A percentile compares a stretch with the other conserved stretches of the same genome.
Evolutionary conservation across 1,140 invertebrate genomes (phyloP).

Genomic region (Drosophila nigrodunni): DNA sequence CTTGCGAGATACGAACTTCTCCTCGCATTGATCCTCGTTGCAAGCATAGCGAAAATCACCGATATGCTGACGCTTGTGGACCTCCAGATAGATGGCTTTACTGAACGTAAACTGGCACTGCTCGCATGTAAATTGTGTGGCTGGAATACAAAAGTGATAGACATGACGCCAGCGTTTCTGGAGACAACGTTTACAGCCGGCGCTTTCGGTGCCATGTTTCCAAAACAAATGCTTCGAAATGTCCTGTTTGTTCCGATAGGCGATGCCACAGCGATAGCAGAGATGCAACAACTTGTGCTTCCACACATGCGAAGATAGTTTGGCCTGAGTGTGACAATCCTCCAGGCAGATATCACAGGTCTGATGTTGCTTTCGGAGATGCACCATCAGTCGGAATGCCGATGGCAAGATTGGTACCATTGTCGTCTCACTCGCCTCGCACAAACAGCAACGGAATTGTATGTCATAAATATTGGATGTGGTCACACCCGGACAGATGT

Average conservation of each 20-base stretch:
- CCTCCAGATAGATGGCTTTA: constrained; percentile 91
- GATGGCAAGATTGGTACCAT: constrained; percentile 90
- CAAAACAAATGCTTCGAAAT: constrained; percentile 95
- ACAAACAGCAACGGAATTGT: constrained; percentile 90
- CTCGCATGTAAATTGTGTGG: constrained; percentile 91
- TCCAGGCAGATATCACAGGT: constrained; percentile 94
- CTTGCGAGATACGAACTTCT: constrained; percentile 93
- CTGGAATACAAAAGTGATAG: constrained; percentile 94
- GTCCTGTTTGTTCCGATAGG: constrained; percentile 93
- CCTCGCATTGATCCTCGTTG: constrained; percentile 88
- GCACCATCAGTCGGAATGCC: constrained; percentile 93
- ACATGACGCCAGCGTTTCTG: constrained; percentile 96
- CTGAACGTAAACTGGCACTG: constrained; percentile 91
- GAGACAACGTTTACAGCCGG: constrained; percentile 92
- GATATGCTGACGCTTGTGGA: constrained; percentile 92
- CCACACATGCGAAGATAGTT: constrained; percentile 93
- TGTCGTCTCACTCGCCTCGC: constrained; percentile 80
- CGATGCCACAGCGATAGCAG: constrained; percentile 93
- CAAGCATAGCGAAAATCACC: constrained; percentile 90
- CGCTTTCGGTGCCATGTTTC: constrained; percentile 95
- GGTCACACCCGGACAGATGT: constrained; percentile 91
- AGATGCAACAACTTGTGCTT: constrained; percentile 94
- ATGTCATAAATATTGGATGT: constrained; percentile 86
- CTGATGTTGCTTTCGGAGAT: constrained; percentile 92
- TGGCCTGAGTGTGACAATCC: constrained; percentile 89